Conservation (phyloP, 2,113 vertebrate species). For the Sarotherodon lohbergeri region DNA sequence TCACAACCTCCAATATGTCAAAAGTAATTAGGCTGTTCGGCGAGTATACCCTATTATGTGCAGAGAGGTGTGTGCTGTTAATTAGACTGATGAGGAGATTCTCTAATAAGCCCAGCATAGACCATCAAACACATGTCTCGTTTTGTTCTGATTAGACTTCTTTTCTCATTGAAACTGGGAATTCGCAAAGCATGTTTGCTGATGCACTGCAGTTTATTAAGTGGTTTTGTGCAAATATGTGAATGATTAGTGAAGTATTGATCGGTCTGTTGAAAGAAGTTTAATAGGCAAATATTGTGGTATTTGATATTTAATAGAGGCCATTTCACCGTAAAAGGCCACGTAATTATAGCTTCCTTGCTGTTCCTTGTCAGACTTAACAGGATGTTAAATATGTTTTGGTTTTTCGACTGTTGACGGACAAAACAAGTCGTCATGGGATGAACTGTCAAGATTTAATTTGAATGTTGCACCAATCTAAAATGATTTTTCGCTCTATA, state of each 20-base stretch:
- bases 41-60: slow-evolving; percentile 43
- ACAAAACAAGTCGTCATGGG: background rate
- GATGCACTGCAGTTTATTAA: background rate
- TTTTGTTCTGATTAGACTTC: slow-evolving; percentile 14
- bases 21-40: slow-evolving; percentile 65
- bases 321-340: background rate
- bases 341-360: background rate
- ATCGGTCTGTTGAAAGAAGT: background rate
- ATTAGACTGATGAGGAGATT: slow-evolving; percentile 55
- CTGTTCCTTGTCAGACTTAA: background rate
- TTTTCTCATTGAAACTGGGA: background rate
- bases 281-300: background rate
- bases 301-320: background rate
- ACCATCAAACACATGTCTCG: background rate
- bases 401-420: background rate
- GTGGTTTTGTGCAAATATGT: background rate
- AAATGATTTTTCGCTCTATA: background rate
- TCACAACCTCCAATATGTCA: slow-evolving; percentile 63
- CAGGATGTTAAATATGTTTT: background rate
- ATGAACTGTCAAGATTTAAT: background rate
- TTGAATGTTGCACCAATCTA: background rate
- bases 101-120: slow-evolving; percentile 29
- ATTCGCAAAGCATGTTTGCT: background rate
- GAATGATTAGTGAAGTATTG: background rate
- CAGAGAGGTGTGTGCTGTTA: slow-evolving; percentile 48